Evolutionary conservation across 2,797 vertebrate genomes (phyloP).

Genomic region (Sebastes steindachneri): DNA sequence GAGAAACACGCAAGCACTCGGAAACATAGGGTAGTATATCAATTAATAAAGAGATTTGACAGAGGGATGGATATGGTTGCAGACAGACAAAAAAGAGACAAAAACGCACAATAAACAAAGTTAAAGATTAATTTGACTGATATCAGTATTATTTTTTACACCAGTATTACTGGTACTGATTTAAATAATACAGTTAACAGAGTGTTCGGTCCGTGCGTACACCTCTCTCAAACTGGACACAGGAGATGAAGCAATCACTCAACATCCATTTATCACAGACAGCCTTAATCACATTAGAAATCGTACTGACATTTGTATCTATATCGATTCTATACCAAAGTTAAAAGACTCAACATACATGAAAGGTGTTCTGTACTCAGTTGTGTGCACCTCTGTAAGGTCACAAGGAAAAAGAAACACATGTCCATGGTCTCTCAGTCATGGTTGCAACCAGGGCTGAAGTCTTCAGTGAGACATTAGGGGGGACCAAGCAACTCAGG

Average conservation of each 20-base stretch:
- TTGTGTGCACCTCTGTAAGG: neutral
- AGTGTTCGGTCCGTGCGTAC: neutral
- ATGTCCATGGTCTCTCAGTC: too few species aligned
- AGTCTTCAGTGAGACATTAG: neutral
- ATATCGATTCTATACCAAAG: neutral
- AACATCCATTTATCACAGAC: neutral
- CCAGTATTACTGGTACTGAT: neutral
- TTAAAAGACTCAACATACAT: neutral
- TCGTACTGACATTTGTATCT: neutral
- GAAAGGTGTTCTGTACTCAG: neutral
- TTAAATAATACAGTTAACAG: neutral
- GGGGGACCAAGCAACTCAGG: neutral
- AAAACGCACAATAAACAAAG: too few species aligned
- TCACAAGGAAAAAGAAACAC: too few species aligned
- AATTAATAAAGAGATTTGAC: neutral
- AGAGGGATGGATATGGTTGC: neutral
- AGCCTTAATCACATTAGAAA: neutral
- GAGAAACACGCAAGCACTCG: conserved; percentile 34
- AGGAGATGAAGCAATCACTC: neutral
- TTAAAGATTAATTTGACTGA: too few species aligned
- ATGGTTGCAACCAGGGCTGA: too few species aligned
- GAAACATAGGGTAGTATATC: neutral
- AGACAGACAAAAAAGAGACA: too few species aligned
- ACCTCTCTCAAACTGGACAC: neutral
- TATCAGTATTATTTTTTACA: too few species aligned